phyloP scores from a whole-genome alignment of 2,888 invertebrate genomes.

The Taphrorychus bicolor region DNA sequence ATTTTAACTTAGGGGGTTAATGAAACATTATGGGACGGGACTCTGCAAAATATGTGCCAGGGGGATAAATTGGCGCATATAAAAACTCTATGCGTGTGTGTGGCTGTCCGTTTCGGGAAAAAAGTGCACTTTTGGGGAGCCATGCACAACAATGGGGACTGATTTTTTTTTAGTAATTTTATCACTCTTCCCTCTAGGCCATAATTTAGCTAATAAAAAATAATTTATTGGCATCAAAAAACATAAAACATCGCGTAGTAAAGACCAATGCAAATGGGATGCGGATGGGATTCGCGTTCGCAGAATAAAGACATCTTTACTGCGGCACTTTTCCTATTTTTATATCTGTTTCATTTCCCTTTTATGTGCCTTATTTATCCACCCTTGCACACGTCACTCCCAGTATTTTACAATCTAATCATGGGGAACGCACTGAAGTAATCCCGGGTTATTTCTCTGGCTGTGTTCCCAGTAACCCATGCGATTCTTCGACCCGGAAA shows the following conservation, averaged over 20 bases:
- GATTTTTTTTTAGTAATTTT: not conserved
- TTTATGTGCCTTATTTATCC: conserved; percentile 63
- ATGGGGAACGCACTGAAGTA: conserved; percentile 63
- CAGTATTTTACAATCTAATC: conserved; percentile 65
- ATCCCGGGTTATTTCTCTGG: conserved; percentile 62
- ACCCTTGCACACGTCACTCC: conserved; percentile 63
- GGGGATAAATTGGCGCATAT: conserved; percentile 31
- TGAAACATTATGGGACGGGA: conserved; percentile 46
- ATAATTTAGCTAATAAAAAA: too few species aligned
- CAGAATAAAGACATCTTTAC: conserved; percentile 53
- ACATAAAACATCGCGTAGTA: too few species aligned
- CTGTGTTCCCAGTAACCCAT: conserved; percentile 53
- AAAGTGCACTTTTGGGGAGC: not conserved
- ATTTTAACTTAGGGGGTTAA: conserved; percentile 47
- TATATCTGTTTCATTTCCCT: conserved; percentile 62
- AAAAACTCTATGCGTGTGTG: too few species aligned
- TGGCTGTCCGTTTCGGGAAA: not conserved
- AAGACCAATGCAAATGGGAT: not conserved
- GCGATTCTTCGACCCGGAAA: conserved; percentile 26
- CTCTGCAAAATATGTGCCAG: conserved; percentile 35
- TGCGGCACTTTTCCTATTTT: conserved; percentile 60
- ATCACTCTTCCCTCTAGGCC: too few species aligned
- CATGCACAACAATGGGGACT: not conserved
- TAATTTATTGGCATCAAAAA: not conserved
- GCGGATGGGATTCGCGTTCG: conserved; percentile 31